Base-by-base conservation (phyloP, 2,113 vertebrate genomes). In the Zosterops lateralis region DNA sequence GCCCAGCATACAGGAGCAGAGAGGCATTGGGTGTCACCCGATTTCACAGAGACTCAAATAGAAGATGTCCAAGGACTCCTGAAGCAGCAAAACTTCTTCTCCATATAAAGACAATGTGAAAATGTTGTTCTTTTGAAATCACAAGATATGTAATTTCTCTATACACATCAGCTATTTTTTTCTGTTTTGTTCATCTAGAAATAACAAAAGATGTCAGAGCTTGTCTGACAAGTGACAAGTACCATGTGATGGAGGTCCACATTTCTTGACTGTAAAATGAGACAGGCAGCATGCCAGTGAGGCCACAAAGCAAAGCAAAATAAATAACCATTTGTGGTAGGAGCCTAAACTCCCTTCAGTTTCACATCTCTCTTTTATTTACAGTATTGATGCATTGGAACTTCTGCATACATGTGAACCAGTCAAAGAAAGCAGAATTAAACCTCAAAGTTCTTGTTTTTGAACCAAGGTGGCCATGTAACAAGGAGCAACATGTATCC, bases 401-500 rank as follows among this genome's bases (percentile, higher is more conserved):
- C 31, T 2, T 0, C 45, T 86, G 22, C 10, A 10, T 38, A 32
- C 80, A 36, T 67, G 38, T 71, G 51, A 74, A 29, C 45, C 1
- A 2, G 31, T 48, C 14, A 21, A 60, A 79, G 56, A 47, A 77
- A 67, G 32, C 12, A 78, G 65, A 80, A 53, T 50, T 57, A 77
- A 85, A 34, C 15, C 22, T 26, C 48, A 8, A 60, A 76, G 34
- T 34, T 14, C 26, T 62, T 58, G 34, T 34, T 86, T 76, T 14
- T 89, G 71, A 47, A 22, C 12, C 0, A 2, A 26, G 9, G 21
- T 45, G 34, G 26, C 36, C 0, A 0, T 34, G 44, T 44, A 26
- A 53, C 29, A 0, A 2, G 29, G 7, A 78, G 26, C 56, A 64
- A 8, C 2, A 0, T 11, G 17, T 9, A 21, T 17, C 19, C 31